Base-by-base conservation (phyloP, 2,113 vertebrate genomes). In the Phrynosoma platyrhinos region DNA sequence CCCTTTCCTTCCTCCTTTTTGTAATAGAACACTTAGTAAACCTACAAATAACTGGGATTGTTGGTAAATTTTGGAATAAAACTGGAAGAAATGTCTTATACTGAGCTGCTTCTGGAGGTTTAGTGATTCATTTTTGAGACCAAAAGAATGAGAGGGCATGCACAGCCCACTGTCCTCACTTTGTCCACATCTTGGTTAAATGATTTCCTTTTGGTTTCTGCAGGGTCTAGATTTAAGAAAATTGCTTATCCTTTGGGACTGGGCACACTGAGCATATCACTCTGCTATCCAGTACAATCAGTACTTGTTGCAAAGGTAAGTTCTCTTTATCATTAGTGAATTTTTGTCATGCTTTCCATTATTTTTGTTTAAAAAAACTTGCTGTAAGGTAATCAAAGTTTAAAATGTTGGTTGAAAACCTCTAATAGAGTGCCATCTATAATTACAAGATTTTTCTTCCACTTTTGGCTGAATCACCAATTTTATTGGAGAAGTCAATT, bases 281-380 rank as follows among this genome's bases (percentile, higher is more conserved):
- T 98, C 86, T 99, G 98, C 93, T 99, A 98, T 91, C 98, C 98
- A 9, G 97, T 96, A 81, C 97, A 98, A 81, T 95, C 98, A 4
- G 95, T 98, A 93, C 91, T 97, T 77, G 74, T 98, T 89, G 94
- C 98, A 40, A 99, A 98, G 97, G 98, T 99, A 95, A 96, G 95
- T 88, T 92, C 32, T 84, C 30, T n/a, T 42, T 40, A 64, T 8
- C 12, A 16, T 7, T 30, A 77, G 10, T 75, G 71, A 5, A 1
- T 53, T 52, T 16, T 23, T 88, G 42, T 85, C 64, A 42, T 87
- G 76, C 58, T 83, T 52, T 62, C 13, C 69, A 36, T 14, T 55
- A 83, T 78, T 84, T 84, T 55, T 42, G 40, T 16, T 74, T 64
- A 52, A 75, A 75, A n/a, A 87, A 25, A 10, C 20, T 53, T 64